Evolutionary conservation across 37 sponge, comb jelly and placozoan species (phyloP).

Genomic region (Ephydatia muelleri): DNA sequence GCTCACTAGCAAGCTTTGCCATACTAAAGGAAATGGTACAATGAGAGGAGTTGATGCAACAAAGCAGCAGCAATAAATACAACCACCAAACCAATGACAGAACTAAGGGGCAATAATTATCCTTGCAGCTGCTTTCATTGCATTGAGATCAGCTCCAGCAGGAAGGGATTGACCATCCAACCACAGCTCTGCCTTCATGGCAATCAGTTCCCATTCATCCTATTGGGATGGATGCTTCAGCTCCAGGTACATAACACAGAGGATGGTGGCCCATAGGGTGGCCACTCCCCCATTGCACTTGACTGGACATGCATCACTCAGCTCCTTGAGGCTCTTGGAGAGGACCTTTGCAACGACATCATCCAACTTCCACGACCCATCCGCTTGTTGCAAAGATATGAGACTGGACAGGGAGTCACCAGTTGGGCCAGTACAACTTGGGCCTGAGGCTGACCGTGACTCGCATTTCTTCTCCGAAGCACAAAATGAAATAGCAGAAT

Average conservation of each 20-base stretch:
- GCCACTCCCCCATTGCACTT: background rate
- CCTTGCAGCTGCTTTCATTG: constrained; percentile 2
- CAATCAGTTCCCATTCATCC: constrained; percentile 80
- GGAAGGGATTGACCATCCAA: constrained; percentile 42
- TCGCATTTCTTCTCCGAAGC: too few species aligned
- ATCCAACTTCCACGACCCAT: constrained; percentile 53
- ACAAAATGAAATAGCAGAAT: too few species aligned
- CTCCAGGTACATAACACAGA: constrained; percentile 40
- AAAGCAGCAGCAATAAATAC: too few species aligned
- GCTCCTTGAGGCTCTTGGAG: background rate
- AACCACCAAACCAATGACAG: too few species aligned
- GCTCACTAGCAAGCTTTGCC: too few species aligned
- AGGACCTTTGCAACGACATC: constrained; percentile 11
- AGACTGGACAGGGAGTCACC: constrained; percentile 10
- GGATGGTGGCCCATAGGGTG: constrained; percentile 57
- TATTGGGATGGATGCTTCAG: constrained; percentile 22
- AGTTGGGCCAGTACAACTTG: background rate
- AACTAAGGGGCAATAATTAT: background rate
- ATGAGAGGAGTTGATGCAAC: too few species aligned
- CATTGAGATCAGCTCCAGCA: background rate
- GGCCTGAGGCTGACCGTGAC: background rate
- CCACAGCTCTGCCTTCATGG: constrained; percentile 73
- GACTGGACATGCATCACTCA: constrained; percentile 22
- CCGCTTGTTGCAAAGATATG: constrained; percentile 55
- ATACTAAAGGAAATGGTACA: too few species aligned